Evolutionary conservation across 2,797 vertebrate species (phyloP), one percentile per base, ranked within the genome.

Genomic region (Delichon dasypus): DNA sequence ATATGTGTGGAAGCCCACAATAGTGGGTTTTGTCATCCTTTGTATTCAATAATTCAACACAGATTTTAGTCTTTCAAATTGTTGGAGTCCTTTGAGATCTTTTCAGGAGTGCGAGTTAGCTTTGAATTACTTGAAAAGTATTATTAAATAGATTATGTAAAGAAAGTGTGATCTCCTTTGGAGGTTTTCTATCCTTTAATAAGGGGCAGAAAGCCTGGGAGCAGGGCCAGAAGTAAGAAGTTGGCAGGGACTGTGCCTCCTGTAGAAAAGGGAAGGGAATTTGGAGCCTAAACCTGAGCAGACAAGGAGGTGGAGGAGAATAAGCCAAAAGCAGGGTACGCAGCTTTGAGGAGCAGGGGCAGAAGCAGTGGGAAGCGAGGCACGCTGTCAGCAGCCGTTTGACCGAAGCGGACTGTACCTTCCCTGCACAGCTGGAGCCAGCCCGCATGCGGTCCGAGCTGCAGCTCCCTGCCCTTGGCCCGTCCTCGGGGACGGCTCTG

Each of bases 71-170:
- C 42, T 85, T 93, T 78, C 84, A 75, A 94, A 85, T 84, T 2
- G 0, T 71, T 64, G 53, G 62, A 88, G 84, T 70, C 80, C 71
- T 92, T 54, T 73, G 81, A 95, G 86, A 55, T 92, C 83, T 92
- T 95, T 90, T 85, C 75, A 87, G 83, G 77, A 90, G 53, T 53
- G 40, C 42, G 83, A 94, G 83, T 85, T 94, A 88, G 77, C 71
- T 95, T 93, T 95, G 90, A 95, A 75, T 94, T 92, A 92, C 88
- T 93, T 93, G 90, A 85, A 87, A 95, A 74, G 71, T 86, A 48
- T 87, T 90, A 93, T 92, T 94, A 94, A 94, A 95, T 85, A 96
- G 90, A 92, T 95, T 92, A 96, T 71, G 64, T 90, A 94, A 96
- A 94, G 90, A 81, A 90, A 70, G 84, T 7, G 45, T 90, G 64